Evolutionary conservation across 1,140 invertebrate genomes (phyloP).

Genomic region (Dufourea novaeangliae): DNA sequence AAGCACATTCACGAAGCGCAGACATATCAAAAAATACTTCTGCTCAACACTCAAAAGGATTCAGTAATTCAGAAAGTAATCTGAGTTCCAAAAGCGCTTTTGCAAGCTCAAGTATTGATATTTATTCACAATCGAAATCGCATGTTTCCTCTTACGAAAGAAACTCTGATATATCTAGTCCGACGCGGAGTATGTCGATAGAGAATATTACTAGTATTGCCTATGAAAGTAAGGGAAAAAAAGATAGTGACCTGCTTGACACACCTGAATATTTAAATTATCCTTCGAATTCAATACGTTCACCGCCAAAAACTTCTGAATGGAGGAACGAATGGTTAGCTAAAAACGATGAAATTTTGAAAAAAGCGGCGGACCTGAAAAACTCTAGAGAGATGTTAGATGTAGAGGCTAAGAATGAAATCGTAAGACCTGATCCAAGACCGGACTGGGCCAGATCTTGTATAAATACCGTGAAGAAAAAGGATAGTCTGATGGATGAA

Average conservation of each 20-base stretch:
- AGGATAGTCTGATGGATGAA: constrained; percentile 66
- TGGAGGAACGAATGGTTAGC: constrained; percentile 78
- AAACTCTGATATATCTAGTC: constrained; percentile 61
- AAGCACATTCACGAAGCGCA: constrained; percentile 53
- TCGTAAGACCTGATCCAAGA: constrained; percentile 66
- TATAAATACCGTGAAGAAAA: constrained; percentile 68
- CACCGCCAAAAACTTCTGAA: constrained; percentile 77
- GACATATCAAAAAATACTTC: constrained; percentile 57
- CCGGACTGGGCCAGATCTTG: constrained; percentile 77
- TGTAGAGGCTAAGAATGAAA: constrained; percentile 59
- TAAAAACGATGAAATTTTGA: constrained; percentile 77
- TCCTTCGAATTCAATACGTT: constrained; percentile 68
- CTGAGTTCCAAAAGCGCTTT: constrained; percentile 44
- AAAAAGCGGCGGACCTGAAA: constrained; percentile 66
- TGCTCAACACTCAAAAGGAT: constrained; percentile 50
- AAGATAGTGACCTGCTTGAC: constrained; percentile 66
- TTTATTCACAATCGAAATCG: constrained; percentile 63
- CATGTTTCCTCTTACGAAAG: constrained; percentile 57
- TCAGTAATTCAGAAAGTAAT: constrained; percentile 5
- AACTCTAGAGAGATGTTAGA: constrained; percentile 61
- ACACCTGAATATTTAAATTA: constrained; percentile 71
- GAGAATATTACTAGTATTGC: constrained; percentile 64
- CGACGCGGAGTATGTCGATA: constrained; percentile 67
- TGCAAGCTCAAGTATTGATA: constrained; percentile 53
- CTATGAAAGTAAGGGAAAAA: constrained; percentile 55